Conservation (phyloP, 2,797 vertebrate species). For the Chelon auratus region DNA sequence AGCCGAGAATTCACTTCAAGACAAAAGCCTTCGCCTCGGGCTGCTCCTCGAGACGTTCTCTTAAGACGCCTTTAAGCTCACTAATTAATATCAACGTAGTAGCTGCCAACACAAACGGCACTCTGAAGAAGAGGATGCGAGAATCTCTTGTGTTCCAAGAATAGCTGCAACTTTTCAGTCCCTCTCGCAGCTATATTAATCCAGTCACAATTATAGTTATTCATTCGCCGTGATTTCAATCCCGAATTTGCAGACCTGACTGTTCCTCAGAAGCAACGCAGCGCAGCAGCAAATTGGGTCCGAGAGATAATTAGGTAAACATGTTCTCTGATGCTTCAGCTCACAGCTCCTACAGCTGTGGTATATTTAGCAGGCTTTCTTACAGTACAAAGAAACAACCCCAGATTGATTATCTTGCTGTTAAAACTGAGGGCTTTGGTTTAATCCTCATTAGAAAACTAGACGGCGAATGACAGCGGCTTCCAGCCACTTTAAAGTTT, state of each 20-base stretch:
- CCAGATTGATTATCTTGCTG: too few relatives aligned
- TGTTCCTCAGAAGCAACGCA: slow-evolving; percentile 15
- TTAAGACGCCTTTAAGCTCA: slow-evolving; percentile 23
- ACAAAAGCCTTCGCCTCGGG: slow-evolving; percentile 41
- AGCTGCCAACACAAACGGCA: background rate
- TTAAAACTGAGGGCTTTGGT: background rate
- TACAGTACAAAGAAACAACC: background rate
- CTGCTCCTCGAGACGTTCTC: slow-evolving; percentile 11
- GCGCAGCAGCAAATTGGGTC: background rate
- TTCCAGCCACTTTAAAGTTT: slow-evolving; percentile 34
- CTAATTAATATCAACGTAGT: slow-evolving; percentile 55
- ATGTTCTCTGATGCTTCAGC: slow-evolving; percentile 8
- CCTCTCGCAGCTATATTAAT: background rate
- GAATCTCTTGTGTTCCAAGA: slow-evolving; percentile 32
- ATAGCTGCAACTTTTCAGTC: slow-evolving; percentile 31
- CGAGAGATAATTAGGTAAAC: slow-evolving; percentile 17
- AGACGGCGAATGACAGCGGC: background rate
- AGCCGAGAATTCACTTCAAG: slow-evolving; percentile 38
- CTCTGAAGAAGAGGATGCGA: slow-evolving; percentile 30
- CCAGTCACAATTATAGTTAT: slow-evolving; percentile 24
- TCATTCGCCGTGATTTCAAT: background rate
- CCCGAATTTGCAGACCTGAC: slow-evolving; percentile 11
- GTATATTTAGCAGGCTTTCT: slow-evolving; percentile 14
- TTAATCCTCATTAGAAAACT: slow-evolving; percentile 15
- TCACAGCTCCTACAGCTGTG: background rate